Evolutionary conservation across 2,113 vertebrate species (phyloP).

Genomic region (Chaetops frenatus): DNA sequence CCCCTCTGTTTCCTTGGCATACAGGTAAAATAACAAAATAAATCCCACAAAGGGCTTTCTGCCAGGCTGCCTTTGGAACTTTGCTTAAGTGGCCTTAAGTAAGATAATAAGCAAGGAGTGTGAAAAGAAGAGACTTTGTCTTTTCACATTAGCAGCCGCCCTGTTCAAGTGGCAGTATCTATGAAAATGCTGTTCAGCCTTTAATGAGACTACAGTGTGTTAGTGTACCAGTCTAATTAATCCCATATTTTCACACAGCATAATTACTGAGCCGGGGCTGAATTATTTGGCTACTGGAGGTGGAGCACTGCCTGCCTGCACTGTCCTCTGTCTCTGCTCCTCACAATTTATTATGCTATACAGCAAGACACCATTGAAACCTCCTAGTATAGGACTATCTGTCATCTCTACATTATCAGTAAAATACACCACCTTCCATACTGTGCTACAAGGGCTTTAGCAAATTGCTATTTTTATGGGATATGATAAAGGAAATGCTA

Average conservation of each 20-base stretch:
- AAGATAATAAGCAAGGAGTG: conserved; percentile 84
- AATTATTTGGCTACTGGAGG: conserved; percentile 77
- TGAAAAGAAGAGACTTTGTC: conserved; percentile 84
- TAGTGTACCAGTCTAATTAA: conserved; percentile 88
- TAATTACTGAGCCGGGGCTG: conserved; percentile 84
- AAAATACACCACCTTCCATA: conserved; percentile 90
- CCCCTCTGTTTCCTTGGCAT: background rate
- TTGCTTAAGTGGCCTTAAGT: conserved; percentile 85
- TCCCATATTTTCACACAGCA: conserved; percentile 88
- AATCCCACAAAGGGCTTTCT: conserved; percentile 59
- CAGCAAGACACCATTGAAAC: conserved; percentile 80
- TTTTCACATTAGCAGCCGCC: conserved; percentile 82
- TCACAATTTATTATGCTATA: conserved; percentile 77
- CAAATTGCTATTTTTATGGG: conserved; percentile 97
- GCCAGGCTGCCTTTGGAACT: conserved; percentile 76
- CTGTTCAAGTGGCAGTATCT: conserved; percentile 81
- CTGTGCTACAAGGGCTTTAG: conserved; percentile 90
- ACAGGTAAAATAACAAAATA: conserved; percentile 71
- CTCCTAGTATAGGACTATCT: conserved; percentile 88
- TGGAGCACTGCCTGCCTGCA: conserved; percentile 68
- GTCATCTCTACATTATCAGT: conserved; percentile 94
- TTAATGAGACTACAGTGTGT: conserved; percentile 88
- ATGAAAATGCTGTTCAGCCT: conserved; percentile 78
- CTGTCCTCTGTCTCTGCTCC: conserved; percentile 73
- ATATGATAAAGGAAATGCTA: conserved; percentile 94